These are phyloP conservation scores for Lepidochitona cinerea DNA, from an alignment of 2,888 invertebrate genomes.

Conservation along the genomic window DNA sequence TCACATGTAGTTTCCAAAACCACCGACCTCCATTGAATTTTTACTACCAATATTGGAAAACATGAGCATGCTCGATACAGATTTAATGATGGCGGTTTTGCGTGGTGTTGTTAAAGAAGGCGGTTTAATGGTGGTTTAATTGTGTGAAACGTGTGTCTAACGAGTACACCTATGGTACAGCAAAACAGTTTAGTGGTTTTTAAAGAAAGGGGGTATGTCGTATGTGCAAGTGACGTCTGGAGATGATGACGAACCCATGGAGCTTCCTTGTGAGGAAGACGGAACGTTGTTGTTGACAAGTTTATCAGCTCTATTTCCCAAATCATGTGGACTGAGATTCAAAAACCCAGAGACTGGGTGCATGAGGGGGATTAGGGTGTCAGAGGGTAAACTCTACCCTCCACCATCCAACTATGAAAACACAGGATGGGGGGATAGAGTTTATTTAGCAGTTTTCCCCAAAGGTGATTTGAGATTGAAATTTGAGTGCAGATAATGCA, in stretches of 20 bases:
- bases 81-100: too few species aligned
- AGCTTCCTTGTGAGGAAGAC: conserved; percentile 8
- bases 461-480: background rate
- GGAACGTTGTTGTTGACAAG: conserved; percentile 4
- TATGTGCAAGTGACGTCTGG: conserved; percentile 8
- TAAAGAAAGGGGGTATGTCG: too few species aligned
- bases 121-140: too few species aligned
- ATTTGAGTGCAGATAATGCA: background rate
- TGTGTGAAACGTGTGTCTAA: too few species aligned
- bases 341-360: background rate
- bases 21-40: too few species aligned
- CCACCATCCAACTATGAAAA: background rate
- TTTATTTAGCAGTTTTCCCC: conserved; percentile 4
- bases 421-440: background rate
- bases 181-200: too few species aligned
- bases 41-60: too few species aligned
- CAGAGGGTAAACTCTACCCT: conserved; percentile 3
- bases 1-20: too few species aligned
- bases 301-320: background rate
- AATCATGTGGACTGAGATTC: conserved; percentile 5
- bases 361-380: conserved; percentile 4
- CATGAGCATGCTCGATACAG: too few species aligned
- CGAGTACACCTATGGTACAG: too few species aligned
- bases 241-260: conserved; percentile 5
- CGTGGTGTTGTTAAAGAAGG: too few species aligned